Percentiles rank a stretch among this genome's conserved stretches.
phyloP scores from a whole-genome alignment of 2,113 vertebrate species.

The Sturnira hondurensis region DNA sequence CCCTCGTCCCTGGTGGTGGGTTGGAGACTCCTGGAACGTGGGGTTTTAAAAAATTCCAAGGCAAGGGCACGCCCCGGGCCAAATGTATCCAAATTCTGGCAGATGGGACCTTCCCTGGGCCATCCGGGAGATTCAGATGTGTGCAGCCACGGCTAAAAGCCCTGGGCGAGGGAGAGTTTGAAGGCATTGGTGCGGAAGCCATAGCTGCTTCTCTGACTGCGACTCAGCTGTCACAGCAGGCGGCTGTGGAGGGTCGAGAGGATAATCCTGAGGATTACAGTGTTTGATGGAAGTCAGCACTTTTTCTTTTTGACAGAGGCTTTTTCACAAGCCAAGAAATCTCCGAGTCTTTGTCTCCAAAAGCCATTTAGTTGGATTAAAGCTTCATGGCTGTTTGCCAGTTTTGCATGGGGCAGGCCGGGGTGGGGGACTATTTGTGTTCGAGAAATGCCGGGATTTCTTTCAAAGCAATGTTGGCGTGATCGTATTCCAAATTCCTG shows the following conservation, averaged over 20 bases:
- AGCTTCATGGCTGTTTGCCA: background rate
- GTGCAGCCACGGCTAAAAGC: rapidly evolving
- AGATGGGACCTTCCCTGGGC: background rate
- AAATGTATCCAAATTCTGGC: background rate
- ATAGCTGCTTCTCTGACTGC: background rate
- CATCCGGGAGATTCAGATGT: rapidly evolving
- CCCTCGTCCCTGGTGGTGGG: background rate
- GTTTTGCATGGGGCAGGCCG: background rate
- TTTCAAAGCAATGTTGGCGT: background rate
- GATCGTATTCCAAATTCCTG: background rate
- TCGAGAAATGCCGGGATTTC: background rate
- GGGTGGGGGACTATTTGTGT: too few species aligned
- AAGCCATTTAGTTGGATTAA: background rate
- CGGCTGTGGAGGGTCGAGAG: background rate
- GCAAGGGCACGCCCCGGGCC: too few species aligned
- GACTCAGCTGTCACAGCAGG: background rate
- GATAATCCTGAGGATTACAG: background rate
- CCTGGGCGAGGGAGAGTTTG: background rate
- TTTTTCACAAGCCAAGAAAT: background rate
- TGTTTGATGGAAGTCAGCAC: background rate
- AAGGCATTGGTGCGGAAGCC: rapidly evolving
- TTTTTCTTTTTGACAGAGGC: background rate
- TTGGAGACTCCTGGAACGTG: background rate
- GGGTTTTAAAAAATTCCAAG: background rate
- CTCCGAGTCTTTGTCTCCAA: background rate